Evolutionary conservation across 2,888 invertebrate genomes (phyloP), one percentile per base, ranked within the genome.

Genomic region (Leptinotarsa tumamoca): DNA sequence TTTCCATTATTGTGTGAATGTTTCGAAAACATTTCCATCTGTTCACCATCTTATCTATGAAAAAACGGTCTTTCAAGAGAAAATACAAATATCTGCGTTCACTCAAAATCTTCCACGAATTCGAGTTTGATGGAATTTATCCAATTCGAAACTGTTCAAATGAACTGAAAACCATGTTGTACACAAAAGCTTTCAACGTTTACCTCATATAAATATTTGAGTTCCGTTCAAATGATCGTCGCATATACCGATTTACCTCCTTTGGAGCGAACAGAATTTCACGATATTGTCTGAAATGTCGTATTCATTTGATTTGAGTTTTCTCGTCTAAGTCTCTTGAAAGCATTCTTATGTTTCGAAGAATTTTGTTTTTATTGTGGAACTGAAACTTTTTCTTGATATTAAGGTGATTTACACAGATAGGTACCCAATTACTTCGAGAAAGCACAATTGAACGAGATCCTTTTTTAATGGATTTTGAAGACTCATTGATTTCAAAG

Each of bases 131-230:
- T 63, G 63, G 63, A 33, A 63, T 63, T 63, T 18, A 63, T 63
- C n/a, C 63, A 63, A 63, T 63, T 43, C 17, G 14, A 18, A 27
- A 33, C 63, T 63, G 63, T 63, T 63, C 43, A 63, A 63, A 63
- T 63, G 63, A 63, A 18, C 63, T 63, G 63, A 18, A 63, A 63
- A 63, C 63, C 63, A n/a, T 63, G 63, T 63, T 33, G 18, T 63
- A 33, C 33, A 63, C 43, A 43, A 63, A 63, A 15, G 63, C 63
- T 33, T 63, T 33, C 63, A 63, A 33, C 63, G 63, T 63, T 63
- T 63, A 18, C 63, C 43, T 63, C 63, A 63, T 27, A 63, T 63
- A 63, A 63, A 63, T 63, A 63, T 63, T 63, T 63, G 63, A 63
- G 18, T 63, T 33, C 7, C 63, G 43, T 18, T 43, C 17, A 63